Evolutionary conservation across 1,140 invertebrate species (phyloP), one percentile per base, ranked within the genome.

Genomic region (Bactericera cockerelli): DNA sequence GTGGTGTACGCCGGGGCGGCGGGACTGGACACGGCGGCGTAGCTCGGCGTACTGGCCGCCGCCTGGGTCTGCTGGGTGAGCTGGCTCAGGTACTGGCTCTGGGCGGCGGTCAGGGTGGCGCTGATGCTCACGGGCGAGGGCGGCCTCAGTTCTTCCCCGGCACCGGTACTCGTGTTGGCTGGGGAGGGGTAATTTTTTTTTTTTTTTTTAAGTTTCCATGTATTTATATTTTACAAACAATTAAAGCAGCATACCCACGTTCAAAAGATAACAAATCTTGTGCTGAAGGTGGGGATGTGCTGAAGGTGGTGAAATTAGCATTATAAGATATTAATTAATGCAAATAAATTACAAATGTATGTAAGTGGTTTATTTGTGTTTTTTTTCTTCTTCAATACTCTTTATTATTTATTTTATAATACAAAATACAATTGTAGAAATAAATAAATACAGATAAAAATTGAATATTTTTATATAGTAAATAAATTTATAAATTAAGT

Each of bases 21-120:
- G 10, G 56, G 16, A n/a, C 26, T 57, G 21, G 26, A 19, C 6
- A 33, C 56, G 14, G 26, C 26, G 19, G 55, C 55, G 21, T 26
- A 57, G 26, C 36, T 54, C 16, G 19, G 24, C 16, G 16, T 8
- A 36, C 26, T 1, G 14, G 57, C 56, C 28, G 54, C 28, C 31
- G 21, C 22, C 56, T 62, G 57, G 25, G 79, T 79, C 8, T 86
- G 82, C 63, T 84, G 81, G 19, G 82, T 81, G 19, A 84, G 70
- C 60, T 76, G 73, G n/a, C 77, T 80, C 13, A 84, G 74, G 67
- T 84, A 86, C 70, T 86, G 82, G 49, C 81, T 78, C 68, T 84
- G 83, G 49, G 82, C 83, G 26, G 82, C 79, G 36, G 79, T 82
- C 64, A 84, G 66, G 16, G 69, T 68, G n/a, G 68, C 69, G 21